Evolutionary conservation across 2,113 vertebrate genomes (phyloP).

Genomic region (Macaca fascicularis): DNA sequence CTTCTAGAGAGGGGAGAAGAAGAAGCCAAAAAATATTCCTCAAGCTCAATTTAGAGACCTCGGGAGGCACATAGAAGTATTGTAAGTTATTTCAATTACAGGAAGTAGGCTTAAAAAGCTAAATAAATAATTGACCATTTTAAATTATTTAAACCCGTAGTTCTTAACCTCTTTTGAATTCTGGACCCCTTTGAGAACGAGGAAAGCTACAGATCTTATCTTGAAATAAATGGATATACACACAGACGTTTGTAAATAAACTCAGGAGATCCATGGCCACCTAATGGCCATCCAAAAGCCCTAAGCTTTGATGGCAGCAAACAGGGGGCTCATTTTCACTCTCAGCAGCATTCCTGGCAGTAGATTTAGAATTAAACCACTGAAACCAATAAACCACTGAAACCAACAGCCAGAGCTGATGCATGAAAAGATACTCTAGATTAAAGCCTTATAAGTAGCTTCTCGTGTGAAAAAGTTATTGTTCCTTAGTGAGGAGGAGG

Average conservation of each 20-base stretch:
- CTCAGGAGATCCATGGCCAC: neutral
- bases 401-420: neutral
- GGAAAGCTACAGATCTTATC: neutral
- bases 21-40: neutral
- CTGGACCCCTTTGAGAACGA: neutral
- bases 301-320: neutral
- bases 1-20: neutral
- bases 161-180: slow-evolving; percentile 44
- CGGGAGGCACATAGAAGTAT: neutral
- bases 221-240: neutral
- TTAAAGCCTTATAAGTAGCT: neutral
- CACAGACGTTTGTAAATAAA: neutral
- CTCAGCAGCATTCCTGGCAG: neutral
- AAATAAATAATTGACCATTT: slow-evolving; percentile 54
- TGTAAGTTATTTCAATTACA: neutral
- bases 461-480: neutral
- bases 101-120: slow-evolving; percentile 11
- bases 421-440: too few species aligned
- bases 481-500: neutral
- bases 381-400: neutral
- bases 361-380: neutral
- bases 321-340: neutral
- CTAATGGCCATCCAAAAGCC: accelerated
- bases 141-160: slow-evolving; percentile 26
- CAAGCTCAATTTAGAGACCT: neutral